phyloP scores from a whole-genome alignment of 2,113 vertebrate genomes.

The Benitochromis conjunctus region DNA sequence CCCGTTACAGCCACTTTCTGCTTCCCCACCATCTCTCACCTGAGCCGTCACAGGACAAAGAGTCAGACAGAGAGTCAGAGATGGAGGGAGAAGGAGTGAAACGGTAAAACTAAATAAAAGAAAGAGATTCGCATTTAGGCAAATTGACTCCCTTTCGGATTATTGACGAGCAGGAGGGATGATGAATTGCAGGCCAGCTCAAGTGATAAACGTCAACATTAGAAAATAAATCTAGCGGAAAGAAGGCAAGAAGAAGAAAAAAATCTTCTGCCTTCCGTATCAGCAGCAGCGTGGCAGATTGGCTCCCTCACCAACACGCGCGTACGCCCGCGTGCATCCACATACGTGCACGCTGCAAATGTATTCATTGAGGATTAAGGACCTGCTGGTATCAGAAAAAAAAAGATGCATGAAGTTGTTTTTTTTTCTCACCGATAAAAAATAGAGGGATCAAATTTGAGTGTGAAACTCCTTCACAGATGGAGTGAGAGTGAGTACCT shows the following conservation, averaged over 20 bases:
- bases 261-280: conserved; percentile 70
- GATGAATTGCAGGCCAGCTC: conserved; percentile 71
- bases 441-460: conserved; percentile 49
- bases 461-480: conserved; percentile 41
- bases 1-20: not conserved
- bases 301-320: conserved; percentile 7
- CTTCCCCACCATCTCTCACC: not conserved
- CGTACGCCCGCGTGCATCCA: not conserved
- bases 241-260: conserved; percentile 60
- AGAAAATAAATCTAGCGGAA: conserved; percentile 81
- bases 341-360: conserved; percentile 34
- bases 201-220: conserved; percentile 83
- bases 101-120: conserved; percentile 8
- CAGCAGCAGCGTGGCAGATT: conserved; percentile 51
- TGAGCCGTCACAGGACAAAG: conserved; percentile 17
- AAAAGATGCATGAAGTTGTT: conserved; percentile 39
- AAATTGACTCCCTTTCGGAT: conserved; percentile 67
- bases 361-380: conserved; percentile 69
- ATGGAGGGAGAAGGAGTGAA: not conserved
- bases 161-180: conserved; percentile 70
- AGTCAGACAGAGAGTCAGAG: not conserved
- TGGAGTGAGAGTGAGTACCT: conserved; percentile 46
- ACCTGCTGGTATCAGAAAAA: conserved; percentile 36
- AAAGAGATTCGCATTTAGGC: conserved; percentile 61
- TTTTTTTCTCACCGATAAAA: conserved; percentile 4